Percentiles rank a stretch among this genome's conserved stretches.
Conservation (phyloP, 2,113 vertebrate species). For the Dromaius novaehollandiae region DNA sequence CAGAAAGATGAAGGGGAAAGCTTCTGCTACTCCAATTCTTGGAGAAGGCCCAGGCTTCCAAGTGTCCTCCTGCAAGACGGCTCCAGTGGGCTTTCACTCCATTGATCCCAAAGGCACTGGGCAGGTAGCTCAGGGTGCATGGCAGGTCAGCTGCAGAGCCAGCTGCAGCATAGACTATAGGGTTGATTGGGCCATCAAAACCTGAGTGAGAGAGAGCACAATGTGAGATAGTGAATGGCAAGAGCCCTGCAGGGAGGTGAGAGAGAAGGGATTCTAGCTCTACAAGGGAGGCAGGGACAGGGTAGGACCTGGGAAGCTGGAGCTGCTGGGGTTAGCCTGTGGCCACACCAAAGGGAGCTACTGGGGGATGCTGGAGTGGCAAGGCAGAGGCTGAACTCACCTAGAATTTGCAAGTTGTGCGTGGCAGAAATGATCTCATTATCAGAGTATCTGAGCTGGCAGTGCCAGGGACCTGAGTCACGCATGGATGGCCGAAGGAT, state of each 20-base stretch:
- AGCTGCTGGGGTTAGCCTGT: background rate
- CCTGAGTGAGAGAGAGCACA: conserved; percentile 50
- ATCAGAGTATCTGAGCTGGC: conserved; percentile 70
- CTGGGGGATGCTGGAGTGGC: background rate
- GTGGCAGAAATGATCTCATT: conserved; percentile 51
- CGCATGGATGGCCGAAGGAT: background rate
- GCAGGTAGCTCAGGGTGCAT: conserved; percentile 46
- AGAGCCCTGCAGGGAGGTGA: background rate
- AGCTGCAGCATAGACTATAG: conserved; percentile 67
- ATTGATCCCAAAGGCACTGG: background rate
- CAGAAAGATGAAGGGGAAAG: conserved; percentile 61
- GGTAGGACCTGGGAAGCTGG: background rate
- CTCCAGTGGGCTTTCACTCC: conserved; percentile 58
- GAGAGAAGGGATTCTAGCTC: background rate
- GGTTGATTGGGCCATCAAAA: conserved; percentile 44
- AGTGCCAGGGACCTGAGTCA: conserved; percentile 72
- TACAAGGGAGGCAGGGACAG: background rate
- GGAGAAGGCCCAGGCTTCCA: background rate
- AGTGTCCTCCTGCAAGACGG: background rate
- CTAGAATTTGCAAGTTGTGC: conserved; percentile 62
- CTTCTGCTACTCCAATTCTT: conserved; percentile 14
- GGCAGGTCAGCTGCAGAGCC: conserved; percentile 72
- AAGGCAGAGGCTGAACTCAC: conserved; percentile 34
- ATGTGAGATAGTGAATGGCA: background rate
- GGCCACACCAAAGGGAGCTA: background rate